Base-by-base conservation (phyloP, 2,113 vertebrate species). In the Phyllopteryx taeniolatus region DNA sequence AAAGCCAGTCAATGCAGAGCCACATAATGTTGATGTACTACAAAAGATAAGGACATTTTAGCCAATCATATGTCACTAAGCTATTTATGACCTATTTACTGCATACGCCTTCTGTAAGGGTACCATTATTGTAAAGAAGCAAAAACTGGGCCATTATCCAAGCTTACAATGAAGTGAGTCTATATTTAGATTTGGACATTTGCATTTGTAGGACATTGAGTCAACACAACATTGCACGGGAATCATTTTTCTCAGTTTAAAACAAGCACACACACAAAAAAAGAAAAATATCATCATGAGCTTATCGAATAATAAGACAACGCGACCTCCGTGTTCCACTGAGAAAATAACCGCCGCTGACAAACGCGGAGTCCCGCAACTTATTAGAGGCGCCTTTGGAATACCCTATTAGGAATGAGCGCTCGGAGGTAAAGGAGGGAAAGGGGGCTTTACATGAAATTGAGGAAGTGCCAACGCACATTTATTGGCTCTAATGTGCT, bases 391-490 rank as follows among this genome's bases (percentile, higher is more conserved):
- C 89, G 87, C 88, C 86, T 77, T 80, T 86, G 86, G 92, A 93
- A 92, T 92, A 92, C 88, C 91, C 92, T 92, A 93, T 94, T 92
- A 93, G 91, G 89, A 89, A 90, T 90, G 87, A 92, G 89, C 87
- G 82, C 87, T 61, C 86, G 80, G 79, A 77, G 85, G 86, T 75
- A 60, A 85, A 86, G 86, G 85, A 61, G 59, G 85, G 89, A 90
- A 85, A 91, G 79, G 90, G 86, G 91, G 93, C 92, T 94, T 94
- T 94, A 92, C 88, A 92, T 91, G 91, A 93, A 94, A 94, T 94
- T 93, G 92, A 93, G 92, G 83, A 89, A 94, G 93, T 94, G 93
- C 89, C 92, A 93, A 92, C 91, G 93, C 93, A 94, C 93, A 94
- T 93, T 93, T 94, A 94, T 93, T 93, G 92, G 92, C 90, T 91